A percentile compares a stretch with the other conserved stretches of the same genome.
phyloP scores from a whole-genome alignment of 2,797 vertebrate species.

The Halcyon chelicuti region DNA sequence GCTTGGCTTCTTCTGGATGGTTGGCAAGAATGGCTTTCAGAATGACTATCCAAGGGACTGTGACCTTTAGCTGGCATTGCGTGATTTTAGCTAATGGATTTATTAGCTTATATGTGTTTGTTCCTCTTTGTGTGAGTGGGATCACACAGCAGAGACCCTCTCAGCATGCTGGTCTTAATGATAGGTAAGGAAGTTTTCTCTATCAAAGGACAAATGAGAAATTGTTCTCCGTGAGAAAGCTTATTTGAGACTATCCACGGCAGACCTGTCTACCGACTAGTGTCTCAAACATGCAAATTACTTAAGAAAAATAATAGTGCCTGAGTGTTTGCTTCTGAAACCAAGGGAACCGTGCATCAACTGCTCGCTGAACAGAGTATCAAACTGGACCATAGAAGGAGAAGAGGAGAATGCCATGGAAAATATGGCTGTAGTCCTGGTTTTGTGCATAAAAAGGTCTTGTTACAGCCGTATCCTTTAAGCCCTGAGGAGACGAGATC shows the following conservation, averaged over 20 bases:
- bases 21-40: neutral
- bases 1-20: neutral
- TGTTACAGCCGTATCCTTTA: conserved; percentile 15
- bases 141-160: neutral
- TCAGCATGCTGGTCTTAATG: neutral
- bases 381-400: conserved; percentile 32
- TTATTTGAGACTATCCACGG: neutral
- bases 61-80: neutral
- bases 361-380: neutral
- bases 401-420: neutral
- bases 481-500: conserved; percentile 1
- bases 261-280: neutral
- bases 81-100: conserved; percentile 3
- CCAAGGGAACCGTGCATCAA: neutral
- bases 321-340: conserved; percentile 1
- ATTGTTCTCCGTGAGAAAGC: neutral
- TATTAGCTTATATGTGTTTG: neutral
- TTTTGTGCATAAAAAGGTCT: conserved; percentile 31
- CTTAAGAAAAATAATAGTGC: neutral
- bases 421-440: neutral
- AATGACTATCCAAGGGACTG: neutral
- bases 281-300: neutral
- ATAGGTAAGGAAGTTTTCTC: neutral
- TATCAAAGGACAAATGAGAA: neutral
- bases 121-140: neutral